phyloP scores from a whole-genome alignment of 2,797 vertebrate species.

The Tenualosa thibaudeaui region DNA sequence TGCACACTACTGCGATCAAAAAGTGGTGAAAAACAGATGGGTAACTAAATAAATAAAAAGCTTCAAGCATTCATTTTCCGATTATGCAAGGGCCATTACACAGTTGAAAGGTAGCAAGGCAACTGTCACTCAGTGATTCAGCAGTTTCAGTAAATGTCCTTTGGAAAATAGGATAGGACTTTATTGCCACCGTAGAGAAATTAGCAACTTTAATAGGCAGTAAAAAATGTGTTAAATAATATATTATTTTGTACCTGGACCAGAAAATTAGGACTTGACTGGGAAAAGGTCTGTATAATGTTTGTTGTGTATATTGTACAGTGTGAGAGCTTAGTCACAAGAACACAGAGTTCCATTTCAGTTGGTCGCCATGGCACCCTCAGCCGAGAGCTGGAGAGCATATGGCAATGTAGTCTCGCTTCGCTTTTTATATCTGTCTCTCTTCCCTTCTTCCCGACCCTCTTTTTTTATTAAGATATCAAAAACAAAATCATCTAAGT shows the following conservation, averaged over 20 bases:
- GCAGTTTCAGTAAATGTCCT: neutral
- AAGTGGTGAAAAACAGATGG: neutral
- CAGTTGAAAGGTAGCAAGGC: neutral
- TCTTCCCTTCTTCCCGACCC: neutral
- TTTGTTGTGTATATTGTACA: neutral
- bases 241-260: neutral
- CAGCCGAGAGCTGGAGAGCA: neutral
- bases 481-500: neutral
- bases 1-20: neutral
- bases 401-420: neutral
- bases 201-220: neutral
- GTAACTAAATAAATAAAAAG: neutral
- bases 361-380: conserved; percentile 16
- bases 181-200: neutral
- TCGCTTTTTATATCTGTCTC: neutral
- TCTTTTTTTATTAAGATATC: neutral
- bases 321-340: neutral
- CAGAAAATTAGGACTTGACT: neutral
- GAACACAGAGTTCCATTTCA: neutral
- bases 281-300: neutral
- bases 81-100: neutral
- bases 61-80: neutral
- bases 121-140: neutral
- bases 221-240: neutral
- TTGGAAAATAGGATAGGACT: neutral